Base-by-base conservation (phyloP, 1,140 invertebrate species). In the Zaprionus gabonicus region DNA sequence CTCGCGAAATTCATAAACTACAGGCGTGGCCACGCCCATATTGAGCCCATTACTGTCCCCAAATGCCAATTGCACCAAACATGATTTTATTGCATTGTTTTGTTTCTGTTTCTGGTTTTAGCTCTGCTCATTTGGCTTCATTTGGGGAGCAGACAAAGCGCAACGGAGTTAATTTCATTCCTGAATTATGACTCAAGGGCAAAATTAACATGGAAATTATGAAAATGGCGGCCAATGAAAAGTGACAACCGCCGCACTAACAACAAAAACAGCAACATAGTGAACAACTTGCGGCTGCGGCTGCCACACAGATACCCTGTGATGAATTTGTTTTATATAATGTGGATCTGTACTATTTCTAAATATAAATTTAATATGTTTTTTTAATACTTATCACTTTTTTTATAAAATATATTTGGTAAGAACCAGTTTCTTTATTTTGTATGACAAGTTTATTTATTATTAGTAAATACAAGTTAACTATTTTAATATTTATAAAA, bases 121-220 rank as follows among this genome's bases (percentile, higher is more conserved):
- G 36, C 25, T 56, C 31, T 56, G 65, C n/a, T 46, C 41, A 46
- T 46, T 46, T 46, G 63, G 17, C 46, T 31, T 65, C 53, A 44
- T 23, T 34, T 44, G 25, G 41, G 55, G 44, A 65, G 68, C 75
- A 56, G 51, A 66, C 73, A 71, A 65, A 82, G 51, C 72, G 66
- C 76, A 81, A 56, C 25, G 60, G 69, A 78, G 78, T 82, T 82
- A 88, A 88, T 88, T 85, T 84, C 76, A 85, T 90, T 81, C 71
- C 81, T 90, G 85, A 81, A 81, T 85, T 90, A 82, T 78, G 85
- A 88, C 85, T 85, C 86, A 85, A 85, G 85, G 85, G 85, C 85
- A 90, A 90, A 85, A 88, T 90, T 90, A 88, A 90, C 85, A 88
- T 88, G 85, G 68, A 90, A 85, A 90, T 88, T 88, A 88, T 85